Percentiles rank a stretch among this genome's conserved stretches.
These are phyloP conservation scores for Cephus runcator DNA, from an alignment of 2,888 invertebrate species.

Conservation along the genomic window DNA sequence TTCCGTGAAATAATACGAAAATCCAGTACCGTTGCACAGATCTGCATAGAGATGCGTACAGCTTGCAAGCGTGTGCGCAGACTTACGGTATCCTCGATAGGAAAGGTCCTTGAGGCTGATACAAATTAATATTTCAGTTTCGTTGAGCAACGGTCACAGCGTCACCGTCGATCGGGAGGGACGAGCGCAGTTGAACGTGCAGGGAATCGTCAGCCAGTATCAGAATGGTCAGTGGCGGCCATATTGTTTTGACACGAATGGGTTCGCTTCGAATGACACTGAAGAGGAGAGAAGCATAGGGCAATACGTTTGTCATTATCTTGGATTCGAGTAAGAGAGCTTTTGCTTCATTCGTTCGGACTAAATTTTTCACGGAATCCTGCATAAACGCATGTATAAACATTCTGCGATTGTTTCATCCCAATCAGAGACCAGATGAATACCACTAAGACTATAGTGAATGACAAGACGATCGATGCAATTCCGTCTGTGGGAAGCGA, in stretches of 20 bases:
- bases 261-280: conserved; percentile 36
- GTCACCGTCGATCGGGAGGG: conserved; percentile 72
- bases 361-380: background rate
- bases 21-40: background rate
- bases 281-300: conserved; percentile 57
- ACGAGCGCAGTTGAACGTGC: conserved; percentile 70
- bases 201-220: conserved; percentile 75
- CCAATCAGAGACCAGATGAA: background rate
- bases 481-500: conserved; percentile 15
- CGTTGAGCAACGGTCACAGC: conserved; percentile 74
- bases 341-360: background rate
- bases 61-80: too few species aligned
- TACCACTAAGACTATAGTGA: conserved; percentile 13
- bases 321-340: conserved; percentile 73
- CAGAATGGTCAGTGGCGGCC: conserved; percentile 74
- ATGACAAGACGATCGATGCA: conserved; percentile 18
- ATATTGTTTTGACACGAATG: conserved; percentile 69
- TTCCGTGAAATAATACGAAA: background rate
- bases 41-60: background rate
- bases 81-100: too few species aligned
- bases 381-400: background rate
- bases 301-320: conserved; percentile 71
- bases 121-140: conserved; percentile 67
- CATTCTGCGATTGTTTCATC: background rate
- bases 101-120: background rate